These are phyloP conservation scores for Agapornis canus DNA, from an alignment of 2,797 vertebrate species.

Conservation along the genomic window DNA sequence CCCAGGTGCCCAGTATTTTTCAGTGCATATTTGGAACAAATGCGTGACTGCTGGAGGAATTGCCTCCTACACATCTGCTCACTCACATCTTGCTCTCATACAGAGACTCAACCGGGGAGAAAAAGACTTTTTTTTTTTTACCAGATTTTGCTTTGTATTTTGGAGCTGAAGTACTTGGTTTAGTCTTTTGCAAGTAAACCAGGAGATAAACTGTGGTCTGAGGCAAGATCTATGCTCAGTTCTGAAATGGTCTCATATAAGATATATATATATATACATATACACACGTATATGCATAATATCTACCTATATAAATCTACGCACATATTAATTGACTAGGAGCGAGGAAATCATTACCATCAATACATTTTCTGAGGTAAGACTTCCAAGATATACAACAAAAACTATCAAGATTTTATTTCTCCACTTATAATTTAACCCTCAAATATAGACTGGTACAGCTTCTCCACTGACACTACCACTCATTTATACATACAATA, in stretches of 20 bases:
- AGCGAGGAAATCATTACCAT: not conserved
- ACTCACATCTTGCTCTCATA: not conserved
- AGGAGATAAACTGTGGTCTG: not conserved
- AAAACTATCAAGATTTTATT: not conserved
- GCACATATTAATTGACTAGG: not conserved
- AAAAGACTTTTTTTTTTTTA: not conserved
- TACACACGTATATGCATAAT: not conserved
- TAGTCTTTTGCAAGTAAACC: not conserved
- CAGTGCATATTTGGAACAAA: constrained; percentile 32
- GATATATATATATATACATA: not conserved
- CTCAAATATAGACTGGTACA: not conserved
- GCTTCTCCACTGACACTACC: not conserved
- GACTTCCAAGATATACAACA: not conserved
- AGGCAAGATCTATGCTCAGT: not conserved
- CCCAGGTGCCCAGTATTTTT: not conserved
- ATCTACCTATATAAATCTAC: not conserved
- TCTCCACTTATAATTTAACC: not conserved
- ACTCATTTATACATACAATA: not conserved
- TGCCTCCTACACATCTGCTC: constrained; percentile 23
- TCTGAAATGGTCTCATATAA: not conserved
- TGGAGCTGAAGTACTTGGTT: not conserved
- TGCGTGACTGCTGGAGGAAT: not conserved
- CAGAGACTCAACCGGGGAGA: not conserved
- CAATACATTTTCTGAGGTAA: not conserved
- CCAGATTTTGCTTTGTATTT: constrained; percentile 1